Evolutionary conservation across 2,888 invertebrate species (phyloP), one percentile per base, ranked within the genome.

Genomic region (Scotopteryx bipunctaria): DNA sequence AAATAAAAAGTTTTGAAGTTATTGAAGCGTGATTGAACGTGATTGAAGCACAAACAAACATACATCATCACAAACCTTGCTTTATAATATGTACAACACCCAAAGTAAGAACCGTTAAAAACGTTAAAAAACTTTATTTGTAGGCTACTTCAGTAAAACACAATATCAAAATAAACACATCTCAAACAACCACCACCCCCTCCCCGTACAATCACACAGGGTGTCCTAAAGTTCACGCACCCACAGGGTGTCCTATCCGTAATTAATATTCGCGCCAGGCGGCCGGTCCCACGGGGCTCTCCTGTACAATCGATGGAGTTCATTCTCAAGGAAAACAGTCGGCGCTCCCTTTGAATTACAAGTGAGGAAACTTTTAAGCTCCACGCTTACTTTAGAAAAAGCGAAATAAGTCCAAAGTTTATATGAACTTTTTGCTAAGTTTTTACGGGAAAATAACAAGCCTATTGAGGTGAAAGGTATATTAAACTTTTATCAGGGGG

Each of bases 241-340:
- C 15, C 8, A 40, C 47, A 29, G 36, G 17, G 33, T 14, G 45
- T 41, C 21, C 15, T 14, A 33, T 29, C 36, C 32, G 45, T 31
- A 42, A 61, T 57, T 58, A 54, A 57, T 55, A 51, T 43, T 40
- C 36, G 11, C 5, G 14, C 14, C 68, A 67, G 67, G 59, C 63
- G 68, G n/a, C 15, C 5, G 37, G 53, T 55, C 55, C 46, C 55
- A 55, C 58, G 55, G 25, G 52, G 9, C 46, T 49, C 15, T 40
- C 15, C 37, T 38, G 21, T 13, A 17, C 31, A 54, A 54, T 37
- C 47, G 47, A 43, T 40, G 29, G 33, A 35, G 47, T 50, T 50
- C 29, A 40, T 35, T 44, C 50, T 47, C 17, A 17, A 53, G 35
- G 38, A 53, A 54, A 54, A 40, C 29, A 48, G 36, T n/a, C 23